Evolutionary conservation across 92 coral and sea anemone genomes (phyloP).

Genomic region (Umimayanthus chanpuru): DNA sequence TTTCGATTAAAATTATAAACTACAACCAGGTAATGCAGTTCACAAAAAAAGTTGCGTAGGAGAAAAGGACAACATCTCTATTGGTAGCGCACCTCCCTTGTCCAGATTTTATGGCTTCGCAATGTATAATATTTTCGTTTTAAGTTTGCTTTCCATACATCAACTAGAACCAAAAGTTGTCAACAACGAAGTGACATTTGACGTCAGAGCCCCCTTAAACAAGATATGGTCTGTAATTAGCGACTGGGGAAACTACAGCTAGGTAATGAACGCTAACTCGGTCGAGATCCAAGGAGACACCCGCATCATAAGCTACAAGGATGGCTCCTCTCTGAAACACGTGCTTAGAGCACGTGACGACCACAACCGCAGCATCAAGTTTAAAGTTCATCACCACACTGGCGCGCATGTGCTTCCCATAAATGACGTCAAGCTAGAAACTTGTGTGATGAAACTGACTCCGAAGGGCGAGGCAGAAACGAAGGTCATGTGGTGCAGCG

Average conservation of each 20-base stretch:
- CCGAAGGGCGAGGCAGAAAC: constrained; percentile 9
- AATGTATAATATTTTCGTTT: too few species aligned
- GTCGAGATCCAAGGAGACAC: constrained; percentile 25
- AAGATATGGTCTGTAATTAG: constrained; percentile 47
- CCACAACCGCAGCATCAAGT: constrained; percentile 20
- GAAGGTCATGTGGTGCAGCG: constrained; percentile 36
- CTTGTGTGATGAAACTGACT: constrained; percentile 29
- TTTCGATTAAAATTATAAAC: too few species aligned
- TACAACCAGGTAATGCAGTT: too few species aligned
- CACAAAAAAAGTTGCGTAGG: too few species aligned
- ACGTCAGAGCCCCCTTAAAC: constrained; percentile 29
- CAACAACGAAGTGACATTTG: constrained; percentile 33
- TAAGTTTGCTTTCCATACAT: too few species aligned
- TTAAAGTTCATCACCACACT: constrained; percentile 22
- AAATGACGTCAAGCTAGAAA: constrained; percentile 19
- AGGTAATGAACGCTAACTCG: constrained; percentile 36
- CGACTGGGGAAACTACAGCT: constrained; percentile 40
- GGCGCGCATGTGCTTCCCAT: constrained; percentile 32
- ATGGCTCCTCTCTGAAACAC: constrained; percentile 42
- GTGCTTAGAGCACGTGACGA: constrained; percentile 21
- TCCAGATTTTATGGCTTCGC: neutral
- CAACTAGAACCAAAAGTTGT: constrained; percentile 17
- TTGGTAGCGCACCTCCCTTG: too few species aligned
- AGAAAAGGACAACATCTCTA: too few species aligned
- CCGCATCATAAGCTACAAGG: constrained; percentile 35